Evolutionary conservation across 37 sponge, comb jelly and placozoan species (phyloP), one percentile per base, ranked within the genome.

Genomic region (Aphrocallistes beatrix): DNA sequence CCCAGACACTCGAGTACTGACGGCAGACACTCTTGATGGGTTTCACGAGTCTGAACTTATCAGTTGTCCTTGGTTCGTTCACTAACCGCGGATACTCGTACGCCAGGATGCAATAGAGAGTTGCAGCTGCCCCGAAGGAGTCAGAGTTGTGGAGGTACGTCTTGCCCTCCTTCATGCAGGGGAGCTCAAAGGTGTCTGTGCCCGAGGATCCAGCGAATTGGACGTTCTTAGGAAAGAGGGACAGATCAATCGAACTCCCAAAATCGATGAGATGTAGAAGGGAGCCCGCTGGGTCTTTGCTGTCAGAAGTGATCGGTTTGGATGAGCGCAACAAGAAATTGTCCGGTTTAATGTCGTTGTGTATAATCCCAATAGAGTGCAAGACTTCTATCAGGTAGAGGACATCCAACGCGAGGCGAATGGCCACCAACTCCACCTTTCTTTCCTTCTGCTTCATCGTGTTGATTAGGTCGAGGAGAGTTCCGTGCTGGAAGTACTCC

Each of bases 71-170:
- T 6, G 75, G 34, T 13, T 60, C 75, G 10, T 19, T 19, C 6
- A 60, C n/a, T 60, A 60, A 25, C 75, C 34, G 25, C 75, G 75
- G 75, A 30, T 60, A 60, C n/a, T 60, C 75, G 75, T 60, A 60
- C 28, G 75, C n/a, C 6, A 60, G 10, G 3, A 60, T 21, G 75
- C 75, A 60, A 30, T 60, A 60, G 28, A 60, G 75, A 19, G 75
- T 60, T 25, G 75, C 75, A 3, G 75, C 75, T 13, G n/a, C 17
- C 6, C 75, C 34, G 75, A 60, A 60, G 10, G 75, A 60, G n/a
- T 60, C 75, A 3, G 32, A 60, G 34, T 60, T 60, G 75, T 60
- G n/a, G 32, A 60, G 75, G 34, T 60, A 60, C 6, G 75, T 19
- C n/a, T 60, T 60, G 75, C n/a, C n/a, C 32, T 6, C 3, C 75